Evolutionary conservation across 92 coral and sea anemone species (phyloP).

Genomic region (Chrysogorgia sp.): DNA sequence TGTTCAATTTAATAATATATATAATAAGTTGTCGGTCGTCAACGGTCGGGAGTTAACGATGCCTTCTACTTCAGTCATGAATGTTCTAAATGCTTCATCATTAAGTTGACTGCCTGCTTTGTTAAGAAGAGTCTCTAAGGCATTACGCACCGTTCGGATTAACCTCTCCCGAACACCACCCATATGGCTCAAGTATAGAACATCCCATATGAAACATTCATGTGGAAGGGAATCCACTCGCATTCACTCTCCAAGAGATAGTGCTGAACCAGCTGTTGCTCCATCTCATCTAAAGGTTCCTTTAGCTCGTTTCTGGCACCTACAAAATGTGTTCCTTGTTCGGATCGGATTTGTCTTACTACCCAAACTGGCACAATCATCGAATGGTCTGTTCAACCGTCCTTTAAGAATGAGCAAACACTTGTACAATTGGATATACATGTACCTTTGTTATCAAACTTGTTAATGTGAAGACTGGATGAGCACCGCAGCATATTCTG

Average conservation of each 20-base stretch:
- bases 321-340: slow-evolving; percentile 40
- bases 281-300: slow-evolving; percentile 21
- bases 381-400: slow-evolving; percentile 48
- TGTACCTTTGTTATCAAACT: slow-evolving; percentile 10
- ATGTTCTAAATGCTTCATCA: slow-evolving; percentile 57
- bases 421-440: slow-evolving; percentile 38
- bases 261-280: slow-evolving; percentile 24
- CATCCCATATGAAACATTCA: neutral
- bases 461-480: slow-evolving; percentile 48
- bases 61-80: slow-evolving; percentile 60
- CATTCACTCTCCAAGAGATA: slow-evolving; percentile 23
- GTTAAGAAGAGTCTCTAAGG: slow-evolving; percentile 46
- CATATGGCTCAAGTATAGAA: slow-evolving; percentile 53
- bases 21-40: slow-evolving; percentile 22
- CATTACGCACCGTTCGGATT: slow-evolving; percentile 48
- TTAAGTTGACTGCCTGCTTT: slow-evolving; percentile 41
- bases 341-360: slow-evolving; percentile 36
- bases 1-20: neutral
- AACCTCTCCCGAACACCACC: slow-evolving; percentile 50
- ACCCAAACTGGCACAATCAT: slow-evolving; percentile 65
- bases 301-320: slow-evolving; percentile 31
- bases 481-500: slow-evolving; percentile 38
- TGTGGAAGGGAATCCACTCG: slow-evolving; percentile 28
- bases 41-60: slow-evolving; percentile 62
- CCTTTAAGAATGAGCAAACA: slow-evolving; percentile 39